Conservation (phyloP, 2,888 invertebrate genomes). For the Himalopsyche tibetana region DNA sequence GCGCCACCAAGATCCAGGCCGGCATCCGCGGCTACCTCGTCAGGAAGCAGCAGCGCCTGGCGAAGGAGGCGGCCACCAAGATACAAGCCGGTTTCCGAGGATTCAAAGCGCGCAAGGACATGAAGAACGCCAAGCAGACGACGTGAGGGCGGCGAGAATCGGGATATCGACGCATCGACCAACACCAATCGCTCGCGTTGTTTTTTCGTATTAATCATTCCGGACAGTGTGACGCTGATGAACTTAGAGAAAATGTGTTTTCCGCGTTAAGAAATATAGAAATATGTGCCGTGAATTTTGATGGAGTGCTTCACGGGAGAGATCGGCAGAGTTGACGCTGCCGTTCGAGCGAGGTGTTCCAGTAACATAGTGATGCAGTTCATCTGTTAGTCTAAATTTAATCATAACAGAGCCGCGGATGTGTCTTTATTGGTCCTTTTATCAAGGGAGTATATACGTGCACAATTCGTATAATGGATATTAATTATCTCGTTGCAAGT, state of each 20-base stretch:
- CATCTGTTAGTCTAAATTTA: slow-evolving; percentile 39
- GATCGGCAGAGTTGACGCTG: neutral
- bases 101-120: slow-evolving; percentile 69
- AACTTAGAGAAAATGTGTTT: slow-evolving; percentile 31
- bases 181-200: slow-evolving; percentile 34
- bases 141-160: slow-evolving; percentile 43
- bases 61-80: slow-evolving; percentile 69
- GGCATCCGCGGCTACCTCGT: slow-evolving; percentile 77
- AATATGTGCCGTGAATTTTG: slow-evolving; percentile 29
- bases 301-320: neutral
- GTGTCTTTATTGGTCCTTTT: slow-evolving; percentile 16
- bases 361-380: slow-evolving; percentile 33
- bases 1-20: slow-evolving; percentile 77
- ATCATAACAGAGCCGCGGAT: neutral
- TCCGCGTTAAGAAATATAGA: slow-evolving; percentile 12
- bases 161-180: slow-evolving; percentile 1
- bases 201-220: slow-evolving; percentile 53
- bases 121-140: slow-evolving; percentile 66
- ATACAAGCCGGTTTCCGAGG: slow-evolving; percentile 71
- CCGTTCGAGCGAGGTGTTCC: slow-evolving; percentile 18
- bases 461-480: neutral
- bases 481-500: neutral
- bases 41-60: slow-evolving; percentile 73
- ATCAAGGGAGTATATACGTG: slow-evolving; percentile 2
- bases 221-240: slow-evolving; percentile 47